Conservation (phyloP, 2,113 vertebrate species). For the Syrmaticus mikado region DNA sequence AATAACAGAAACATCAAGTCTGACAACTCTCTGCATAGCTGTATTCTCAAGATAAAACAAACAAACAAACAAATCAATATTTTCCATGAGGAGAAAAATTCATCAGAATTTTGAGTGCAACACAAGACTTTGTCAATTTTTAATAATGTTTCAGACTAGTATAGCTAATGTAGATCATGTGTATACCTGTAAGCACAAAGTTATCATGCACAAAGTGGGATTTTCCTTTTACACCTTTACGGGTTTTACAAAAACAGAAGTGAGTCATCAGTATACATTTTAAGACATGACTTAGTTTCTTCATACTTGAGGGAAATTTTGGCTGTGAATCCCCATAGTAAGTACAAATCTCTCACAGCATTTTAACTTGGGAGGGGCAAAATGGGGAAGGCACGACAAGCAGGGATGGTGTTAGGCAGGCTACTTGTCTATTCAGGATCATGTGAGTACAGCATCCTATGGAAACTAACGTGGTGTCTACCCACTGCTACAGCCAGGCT, state of each 20-base stretch:
- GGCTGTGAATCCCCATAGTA: not conserved
- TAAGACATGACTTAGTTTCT: not conserved
- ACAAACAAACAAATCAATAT: not conserved
- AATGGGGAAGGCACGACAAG: too few species aligned
- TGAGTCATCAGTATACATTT: not conserved
- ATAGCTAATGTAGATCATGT: not conserved
- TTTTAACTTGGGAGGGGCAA: not conserved
- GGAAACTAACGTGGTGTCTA: too few species aligned
- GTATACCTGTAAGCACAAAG: not conserved
- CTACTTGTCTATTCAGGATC: too few species aligned
- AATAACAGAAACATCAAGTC: not conserved
- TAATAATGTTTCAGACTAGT: not conserved
- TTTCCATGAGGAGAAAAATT: not conserved
- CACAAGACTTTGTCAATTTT: not conserved
- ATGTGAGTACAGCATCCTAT: too few species aligned
- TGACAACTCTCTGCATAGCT: not conserved
- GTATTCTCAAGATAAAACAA: not conserved
- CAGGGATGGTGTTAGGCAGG: too few species aligned
- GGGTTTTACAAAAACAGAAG: not conserved
- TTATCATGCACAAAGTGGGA: not conserved
- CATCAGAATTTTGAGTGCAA: not conserved
- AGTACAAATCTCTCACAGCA: not conserved
- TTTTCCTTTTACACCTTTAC: not conserved
- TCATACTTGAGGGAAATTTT: not conserved
- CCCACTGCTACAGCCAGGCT: too few species aligned